Base-by-base conservation (phyloP, 2,797 vertebrate species). In the Denticeps clupeoides region DNA sequence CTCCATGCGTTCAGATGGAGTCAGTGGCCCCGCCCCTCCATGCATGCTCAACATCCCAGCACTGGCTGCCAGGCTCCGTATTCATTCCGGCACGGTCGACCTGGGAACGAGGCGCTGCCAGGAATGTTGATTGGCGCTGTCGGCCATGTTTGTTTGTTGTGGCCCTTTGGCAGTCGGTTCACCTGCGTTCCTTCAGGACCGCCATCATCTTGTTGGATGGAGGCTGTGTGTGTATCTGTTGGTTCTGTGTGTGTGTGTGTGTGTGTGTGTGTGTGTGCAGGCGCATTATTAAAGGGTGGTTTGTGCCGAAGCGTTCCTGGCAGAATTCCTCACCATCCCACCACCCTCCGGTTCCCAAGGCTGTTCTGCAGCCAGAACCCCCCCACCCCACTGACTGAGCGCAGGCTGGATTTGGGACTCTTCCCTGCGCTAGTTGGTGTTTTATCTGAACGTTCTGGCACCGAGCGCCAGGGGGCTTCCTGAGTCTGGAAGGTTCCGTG, bases 321-420 rank as follows among this genome's bases (percentile, higher is more conserved):
- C n/a, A n/a, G n/a, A n/a, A n/a, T n/a, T n/a, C n/a, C n/a, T n/a
- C n/a, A n/a, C n/a, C n/a, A n/a, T n/a, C n/a, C n/a, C n/a, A n/a
- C n/a, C n/a, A n/a, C n/a, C n/a, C n/a, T n/a, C n/a, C n/a, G n/a
- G n/a, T n/a, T n/a, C n/a, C n/a, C n/a, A n/a, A n/a, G n/a, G n/a
- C n/a, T n/a, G n/a, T n/a, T n/a, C n/a, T n/a, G n/a, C n/a, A n/a
- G n/a, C n/a, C n/a, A n/a, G n/a, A n/a, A n/a, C n/a, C n/a, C n/a
- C n/a, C n/a, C n/a, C n/a, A n/a, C n/a, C n/a, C n/a, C n/a, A n/a
- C n/a, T n/a, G n/a, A n/a, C n/a, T n/a, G n/a, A n/a, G n/a, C n/a
- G n/a, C 51, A 56, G 55, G 58, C 41, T 37, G 59, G 63, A 60
- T 68, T 53, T 58, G 40, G 47, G 37, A 54, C 50, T 53, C 27